These are phyloP conservation scores for Danio albolineatus DNA, from an alignment of 2,797 vertebrate genomes.

Conservation along the genomic window DNA sequence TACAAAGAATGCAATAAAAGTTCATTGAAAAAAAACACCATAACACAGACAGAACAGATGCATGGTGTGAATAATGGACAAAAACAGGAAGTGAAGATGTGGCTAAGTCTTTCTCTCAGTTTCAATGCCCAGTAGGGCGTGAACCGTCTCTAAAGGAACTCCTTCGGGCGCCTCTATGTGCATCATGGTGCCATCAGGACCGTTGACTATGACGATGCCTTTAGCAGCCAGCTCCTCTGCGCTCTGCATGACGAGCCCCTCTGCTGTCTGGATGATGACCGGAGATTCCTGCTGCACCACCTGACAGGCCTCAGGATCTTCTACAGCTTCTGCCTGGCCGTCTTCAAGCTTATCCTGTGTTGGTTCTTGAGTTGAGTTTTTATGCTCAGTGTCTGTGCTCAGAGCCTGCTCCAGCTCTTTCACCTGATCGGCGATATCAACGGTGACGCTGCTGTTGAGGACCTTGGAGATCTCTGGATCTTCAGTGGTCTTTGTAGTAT, in stretches of 20 bases:
- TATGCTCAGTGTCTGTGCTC: conserved; percentile 40
- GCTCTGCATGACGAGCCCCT: conserved; percentile 79
- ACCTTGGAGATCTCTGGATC: conserved; percentile 59
- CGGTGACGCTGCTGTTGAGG: conserved; percentile 53
- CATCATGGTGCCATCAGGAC: conserved; percentile 78
- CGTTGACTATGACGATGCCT: conserved; percentile 79
- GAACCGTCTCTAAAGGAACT: conserved; percentile 79
- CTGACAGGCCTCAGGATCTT: conserved; percentile 24
- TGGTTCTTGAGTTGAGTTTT: conserved; percentile 38
- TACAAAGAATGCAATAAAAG: conserved; percentile 73
- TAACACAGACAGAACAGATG: conserved; percentile 19
- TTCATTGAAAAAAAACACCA: conserved; percentile 49
- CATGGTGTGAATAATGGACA: conserved; percentile 44
- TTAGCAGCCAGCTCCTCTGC: conserved; percentile 75
- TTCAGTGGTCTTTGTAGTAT: conserved; percentile 38
- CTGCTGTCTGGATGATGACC: conserved; percentile 83
- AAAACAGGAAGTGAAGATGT: conserved; percentile 23
- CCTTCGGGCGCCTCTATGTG: conserved; percentile 80
- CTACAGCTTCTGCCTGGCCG: conserved; percentile 28
- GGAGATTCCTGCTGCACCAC: conserved; percentile 76
- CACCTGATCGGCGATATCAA: conserved; percentile 62
- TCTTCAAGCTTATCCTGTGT: conserved; percentile 26
- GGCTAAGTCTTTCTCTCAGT: conserved; percentile 66
- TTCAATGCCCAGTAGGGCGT: conserved; percentile 82
- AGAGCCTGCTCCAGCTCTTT: conserved; percentile 71